Evolutionary conservation across 1,140 invertebrate genomes (phyloP).

Genomic region (Notospermus geniculatus): DNA sequence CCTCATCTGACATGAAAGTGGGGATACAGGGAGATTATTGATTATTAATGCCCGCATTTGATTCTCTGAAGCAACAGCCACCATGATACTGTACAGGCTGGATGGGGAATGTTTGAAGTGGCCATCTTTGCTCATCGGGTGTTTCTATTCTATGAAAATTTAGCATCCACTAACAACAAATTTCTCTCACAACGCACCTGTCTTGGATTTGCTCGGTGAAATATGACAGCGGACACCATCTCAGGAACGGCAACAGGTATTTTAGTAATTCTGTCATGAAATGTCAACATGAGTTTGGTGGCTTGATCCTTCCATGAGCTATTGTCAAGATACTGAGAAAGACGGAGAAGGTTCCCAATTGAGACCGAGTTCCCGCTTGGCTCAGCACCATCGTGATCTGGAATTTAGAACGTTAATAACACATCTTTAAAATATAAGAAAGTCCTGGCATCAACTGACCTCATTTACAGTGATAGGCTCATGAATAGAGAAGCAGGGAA

Average conservation of each 20-base stretch:
- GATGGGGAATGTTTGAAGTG: neutral
- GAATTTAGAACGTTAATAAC: constrained; percentile 39
- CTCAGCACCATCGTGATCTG: constrained; percentile 92
- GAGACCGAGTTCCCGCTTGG: constrained; percentile 89
- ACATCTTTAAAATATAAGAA: too few species aligned
- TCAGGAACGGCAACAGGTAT: constrained; percentile 72
- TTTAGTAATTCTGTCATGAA: constrained; percentile 61
- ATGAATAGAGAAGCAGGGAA: too few species aligned
- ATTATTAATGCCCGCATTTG: neutral
- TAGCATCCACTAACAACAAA: neutral
- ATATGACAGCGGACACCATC: constrained; percentile 73
- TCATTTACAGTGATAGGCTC: too few species aligned
- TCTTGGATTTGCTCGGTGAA: constrained; percentile 64
- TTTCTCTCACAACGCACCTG: constrained; percentile 36
- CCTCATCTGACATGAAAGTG: neutral
- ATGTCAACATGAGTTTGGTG: constrained; percentile 65
- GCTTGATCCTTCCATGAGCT: constrained; percentile 61
- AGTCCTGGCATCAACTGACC: too few species aligned
- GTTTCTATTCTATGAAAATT: neutral
- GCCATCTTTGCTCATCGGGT: neutral
- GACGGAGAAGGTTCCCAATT: constrained; percentile 74
- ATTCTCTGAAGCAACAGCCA: neutral
- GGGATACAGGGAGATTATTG: neutral
- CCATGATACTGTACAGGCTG: neutral
- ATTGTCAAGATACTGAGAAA: constrained; percentile 68